A percentile compares a stretch with the other conserved stretches of the same genome.
phyloP scores from a whole-genome alignment of 2,113 vertebrate genomes.

The Python bivittatus region DNA sequence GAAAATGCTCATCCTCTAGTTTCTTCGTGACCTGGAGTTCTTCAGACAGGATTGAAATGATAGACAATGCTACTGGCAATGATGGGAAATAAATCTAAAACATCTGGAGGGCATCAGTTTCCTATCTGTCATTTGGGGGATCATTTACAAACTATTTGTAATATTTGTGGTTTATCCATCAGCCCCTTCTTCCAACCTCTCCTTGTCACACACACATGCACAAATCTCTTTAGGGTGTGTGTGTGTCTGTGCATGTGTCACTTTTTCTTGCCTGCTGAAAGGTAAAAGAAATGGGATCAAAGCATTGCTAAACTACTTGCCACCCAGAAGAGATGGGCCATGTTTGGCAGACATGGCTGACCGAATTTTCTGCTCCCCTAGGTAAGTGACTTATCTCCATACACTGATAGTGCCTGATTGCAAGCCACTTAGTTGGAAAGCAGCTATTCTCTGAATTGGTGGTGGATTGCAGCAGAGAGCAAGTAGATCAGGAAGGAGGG shows the following conservation, averaged over 20 bases:
- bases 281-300: neutral
- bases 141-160: neutral
- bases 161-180: neutral
- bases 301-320: neutral
- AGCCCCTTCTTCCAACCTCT: neutral
- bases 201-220: neutral
- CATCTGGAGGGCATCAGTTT: neutral
- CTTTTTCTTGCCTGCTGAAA: neutral
- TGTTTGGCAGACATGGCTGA: neutral
- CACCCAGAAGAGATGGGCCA: too few relatives aligned
- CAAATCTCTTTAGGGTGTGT: neutral
- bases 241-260: neutral
- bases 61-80: neutral
- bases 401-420: neutral
- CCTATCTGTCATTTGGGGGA: neutral
- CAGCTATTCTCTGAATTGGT: neutral
- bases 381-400: neutral
- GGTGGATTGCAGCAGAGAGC: too few relatives aligned
- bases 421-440: neutral
- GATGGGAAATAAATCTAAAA: neutral
- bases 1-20: neutral
- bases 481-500: too few relatives aligned
- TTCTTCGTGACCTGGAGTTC: neutral
- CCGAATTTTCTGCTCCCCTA: neutral
- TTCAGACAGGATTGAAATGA: neutral